phyloP scores from a whole-genome alignment of 2,888 invertebrate genomes.

The Tineola bisselliella region DNA sequence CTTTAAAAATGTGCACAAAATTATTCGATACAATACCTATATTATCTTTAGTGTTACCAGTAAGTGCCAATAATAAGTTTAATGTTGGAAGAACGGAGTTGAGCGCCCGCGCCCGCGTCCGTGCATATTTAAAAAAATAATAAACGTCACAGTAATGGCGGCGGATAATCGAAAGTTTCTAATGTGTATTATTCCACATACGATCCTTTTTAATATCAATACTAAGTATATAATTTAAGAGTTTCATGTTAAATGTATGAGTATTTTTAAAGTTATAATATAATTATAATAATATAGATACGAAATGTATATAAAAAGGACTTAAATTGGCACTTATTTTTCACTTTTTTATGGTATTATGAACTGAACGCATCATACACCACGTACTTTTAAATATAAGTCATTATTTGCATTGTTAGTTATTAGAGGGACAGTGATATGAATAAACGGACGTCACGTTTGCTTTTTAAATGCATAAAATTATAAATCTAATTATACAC shows the following conservation, averaged over 20 bases:
- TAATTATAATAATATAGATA: too few relatives aligned
- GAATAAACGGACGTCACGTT: background rate
- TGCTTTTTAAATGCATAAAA: background rate
- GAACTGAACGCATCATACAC: too few relatives aligned
- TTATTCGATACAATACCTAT: constrained; percentile 48
- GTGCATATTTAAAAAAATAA: constrained; percentile 35
- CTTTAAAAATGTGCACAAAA: constrained; percentile 51
- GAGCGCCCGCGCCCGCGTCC: constrained; percentile 32
- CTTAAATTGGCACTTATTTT: too few relatives aligned
- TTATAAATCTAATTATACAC: background rate
- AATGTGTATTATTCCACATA: background rate
- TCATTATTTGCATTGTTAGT: background rate
- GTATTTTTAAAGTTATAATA: too few relatives aligned
- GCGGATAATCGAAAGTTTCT: constrained; percentile 19
- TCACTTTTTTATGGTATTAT: too few relatives aligned
- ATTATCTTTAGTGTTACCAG: constrained; percentile 53
- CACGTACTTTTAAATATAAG: too few relatives aligned
- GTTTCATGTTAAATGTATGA: too few relatives aligned
- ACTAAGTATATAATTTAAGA: too few relatives aligned
- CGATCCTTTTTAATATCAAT: too few relatives aligned
- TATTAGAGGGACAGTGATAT: background rate
- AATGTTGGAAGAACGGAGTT: constrained; percentile 33
- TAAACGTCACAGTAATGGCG: constrained; percentile 26
- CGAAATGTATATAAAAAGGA: too few relatives aligned
- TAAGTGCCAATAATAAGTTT: constrained; percentile 60